These are phyloP conservation scores for Pseudomyrmex pallidus DNA, from an alignment of 1,140 invertebrate genomes.

Conservation along the genomic window DNA sequence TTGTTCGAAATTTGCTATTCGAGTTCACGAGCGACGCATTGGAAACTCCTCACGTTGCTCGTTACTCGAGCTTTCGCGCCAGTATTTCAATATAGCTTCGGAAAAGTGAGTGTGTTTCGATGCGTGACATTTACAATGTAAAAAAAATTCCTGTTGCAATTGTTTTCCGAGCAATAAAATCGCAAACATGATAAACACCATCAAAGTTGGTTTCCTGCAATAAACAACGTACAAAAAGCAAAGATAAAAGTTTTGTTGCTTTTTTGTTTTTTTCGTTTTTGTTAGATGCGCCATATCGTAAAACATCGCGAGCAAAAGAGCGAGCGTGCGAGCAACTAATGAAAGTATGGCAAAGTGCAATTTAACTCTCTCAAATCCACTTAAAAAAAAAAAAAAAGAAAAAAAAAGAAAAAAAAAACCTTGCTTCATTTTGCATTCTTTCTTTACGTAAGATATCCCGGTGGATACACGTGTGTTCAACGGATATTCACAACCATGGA, in stretches of 20 bases:
- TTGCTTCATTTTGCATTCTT: background rate
- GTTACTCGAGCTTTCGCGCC: background rate
- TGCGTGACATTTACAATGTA: slow-evolving; percentile 20
- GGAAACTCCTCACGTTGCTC: slow-evolving; percentile 29
- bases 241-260: too few species aligned
- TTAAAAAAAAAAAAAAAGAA: background rate
- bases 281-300: background rate
- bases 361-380: background rate
- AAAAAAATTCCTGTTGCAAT: background rate
- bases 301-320: background rate
- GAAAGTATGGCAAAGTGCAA: slow-evolving; percentile 3
- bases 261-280: too few species aligned
- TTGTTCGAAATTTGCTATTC: slow-evolving; percentile 42
- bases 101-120: background rate
- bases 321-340: background rate
- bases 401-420: background rate
- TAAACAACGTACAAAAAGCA: too few species aligned
- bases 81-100: background rate
- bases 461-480: too few species aligned
- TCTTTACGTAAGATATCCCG: background rate
- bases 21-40: slow-evolving; percentile 20
- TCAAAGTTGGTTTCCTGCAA: too few species aligned
- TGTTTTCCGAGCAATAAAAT: slow-evolving; percentile 1
- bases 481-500: background rate
- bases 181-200: background rate